Percentiles rank a stretch among this genome's conserved stretches.
Conservation (phyloP, 2,888 invertebrate genomes). For the Uloborus plumipes region DNA sequence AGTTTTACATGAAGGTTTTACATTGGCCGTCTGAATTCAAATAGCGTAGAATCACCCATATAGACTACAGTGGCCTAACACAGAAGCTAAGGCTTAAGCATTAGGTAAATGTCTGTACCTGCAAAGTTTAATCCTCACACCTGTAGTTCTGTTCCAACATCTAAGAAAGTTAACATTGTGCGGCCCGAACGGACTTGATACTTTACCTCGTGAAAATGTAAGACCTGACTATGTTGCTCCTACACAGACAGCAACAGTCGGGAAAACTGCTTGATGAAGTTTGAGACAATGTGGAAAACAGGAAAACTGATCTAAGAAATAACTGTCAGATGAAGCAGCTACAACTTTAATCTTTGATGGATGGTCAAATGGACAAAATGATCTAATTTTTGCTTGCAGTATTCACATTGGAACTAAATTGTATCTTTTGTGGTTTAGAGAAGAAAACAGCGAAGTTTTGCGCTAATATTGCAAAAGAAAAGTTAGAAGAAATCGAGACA, state of each 20-base stretch:
- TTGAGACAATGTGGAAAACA: background rate
- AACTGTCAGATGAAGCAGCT: constrained; percentile 2
- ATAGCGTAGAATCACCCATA: too few relatives aligned
- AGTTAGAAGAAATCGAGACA: background rate
- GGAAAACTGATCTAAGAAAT: background rate
- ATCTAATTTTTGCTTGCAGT: background rate
- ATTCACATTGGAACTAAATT: background rate
- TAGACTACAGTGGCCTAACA: too few relatives aligned
- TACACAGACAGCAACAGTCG: background rate
- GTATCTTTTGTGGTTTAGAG: background rate
- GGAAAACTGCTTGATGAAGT: constrained; percentile 1
- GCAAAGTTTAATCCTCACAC: too few relatives aligned
- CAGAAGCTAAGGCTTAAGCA: too few relatives aligned
- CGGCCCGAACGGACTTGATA: too few relatives aligned
- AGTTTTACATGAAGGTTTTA: too few relatives aligned
- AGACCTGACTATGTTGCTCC: constrained; percentile 6
- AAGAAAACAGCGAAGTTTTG: constrained; percentile 8
- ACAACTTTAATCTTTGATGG: constrained; percentile 2
- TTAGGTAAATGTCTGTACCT: too few relatives aligned
- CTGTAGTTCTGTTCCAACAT: too few relatives aligned
- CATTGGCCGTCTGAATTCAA: too few relatives aligned
- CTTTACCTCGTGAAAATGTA: background rate
- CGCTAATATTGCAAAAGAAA: too few relatives aligned
- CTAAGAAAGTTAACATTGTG: too few relatives aligned
- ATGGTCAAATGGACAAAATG: constrained; percentile 1